A percentile compares a stretch with the other conserved stretches of the same genome.
phyloP scores from a whole-genome alignment of 2,888 invertebrate species.

The Scaptomyza reducta region DNA sequence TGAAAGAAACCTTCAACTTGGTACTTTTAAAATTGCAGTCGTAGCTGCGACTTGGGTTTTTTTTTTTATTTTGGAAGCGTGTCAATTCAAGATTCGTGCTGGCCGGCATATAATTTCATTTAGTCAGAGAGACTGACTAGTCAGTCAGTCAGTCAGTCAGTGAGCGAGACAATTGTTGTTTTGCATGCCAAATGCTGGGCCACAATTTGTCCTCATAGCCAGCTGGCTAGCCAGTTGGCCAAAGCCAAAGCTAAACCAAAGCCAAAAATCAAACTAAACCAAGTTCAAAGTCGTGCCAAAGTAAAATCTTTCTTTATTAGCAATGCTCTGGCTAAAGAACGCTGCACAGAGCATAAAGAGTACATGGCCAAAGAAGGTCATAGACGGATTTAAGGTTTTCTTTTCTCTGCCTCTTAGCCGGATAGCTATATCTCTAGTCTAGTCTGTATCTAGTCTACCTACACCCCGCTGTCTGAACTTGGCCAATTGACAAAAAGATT shows the following conservation, averaged over 20 bases:
- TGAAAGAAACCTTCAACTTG: slow-evolving; percentile 45
- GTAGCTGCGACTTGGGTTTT: slow-evolving; percentile 16
- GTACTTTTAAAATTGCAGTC: slow-evolving; percentile 19
- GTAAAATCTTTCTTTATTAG: slow-evolving; percentile 63
- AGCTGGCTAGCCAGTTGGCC: slow-evolving; percentile 24
- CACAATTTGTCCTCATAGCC: slow-evolving; percentile 68
- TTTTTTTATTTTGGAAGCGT: slow-evolving; percentile 40
- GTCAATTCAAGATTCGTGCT: slow-evolving; percentile 69
- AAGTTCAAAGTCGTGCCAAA: slow-evolving; percentile 81
- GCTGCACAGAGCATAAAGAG: slow-evolving; percentile 6
- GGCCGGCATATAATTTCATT: slow-evolving; percentile 72
- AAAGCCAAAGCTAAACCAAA: slow-evolving; percentile 32
- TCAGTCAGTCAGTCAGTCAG: slow-evolving; percentile 29
- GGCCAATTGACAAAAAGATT: slow-evolving; percentile 76
- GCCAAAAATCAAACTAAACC: slow-evolving; percentile 48
- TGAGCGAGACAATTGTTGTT: slow-evolving; percentile 36
- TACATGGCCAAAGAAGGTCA: slow-evolving; percentile 71
- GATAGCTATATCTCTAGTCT: slow-evolving; percentile 18
- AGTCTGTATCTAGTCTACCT: background rate
- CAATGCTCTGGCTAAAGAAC: slow-evolving; percentile 40
- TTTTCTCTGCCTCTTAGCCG: slow-evolving; percentile 21
- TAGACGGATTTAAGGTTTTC: slow-evolving; percentile 75
- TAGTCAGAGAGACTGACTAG: slow-evolving; percentile 41
- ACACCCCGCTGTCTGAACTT: slow-evolving; percentile 42
- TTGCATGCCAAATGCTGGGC: slow-evolving; percentile 77